phyloP scores from a whole-genome alignment of 2,797 vertebrate species.

The Pangasius krempfi region DNA sequence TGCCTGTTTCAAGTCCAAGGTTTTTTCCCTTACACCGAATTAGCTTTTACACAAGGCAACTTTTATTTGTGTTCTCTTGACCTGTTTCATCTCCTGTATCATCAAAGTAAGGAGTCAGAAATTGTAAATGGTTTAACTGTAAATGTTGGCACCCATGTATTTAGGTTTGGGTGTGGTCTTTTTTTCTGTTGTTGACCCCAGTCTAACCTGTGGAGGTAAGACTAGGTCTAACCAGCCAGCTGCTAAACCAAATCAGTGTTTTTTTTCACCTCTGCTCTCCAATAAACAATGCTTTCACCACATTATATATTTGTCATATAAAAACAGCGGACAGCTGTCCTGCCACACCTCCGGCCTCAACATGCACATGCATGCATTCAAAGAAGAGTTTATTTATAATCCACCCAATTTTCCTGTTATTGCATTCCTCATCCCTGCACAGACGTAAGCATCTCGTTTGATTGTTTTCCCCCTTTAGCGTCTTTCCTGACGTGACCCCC shows the following conservation, averaged over 20 bases:
- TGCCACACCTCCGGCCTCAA: slow-evolving; percentile 19
- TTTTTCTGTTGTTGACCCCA: neutral
- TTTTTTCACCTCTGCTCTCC: neutral
- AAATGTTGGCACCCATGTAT: neutral
- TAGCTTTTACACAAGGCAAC: neutral
- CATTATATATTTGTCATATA: neutral
- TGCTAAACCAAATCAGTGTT: neutral
- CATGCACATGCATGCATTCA: slow-evolving; percentile 34
- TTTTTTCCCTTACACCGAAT: neutral
- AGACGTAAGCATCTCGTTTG: slow-evolving; percentile 49
- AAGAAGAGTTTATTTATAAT: slow-evolving; percentile 57
- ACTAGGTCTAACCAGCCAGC: neutral
- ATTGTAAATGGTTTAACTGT: neutral
- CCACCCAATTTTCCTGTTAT: slow-evolving; percentile 60
- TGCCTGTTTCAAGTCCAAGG: too few species aligned
- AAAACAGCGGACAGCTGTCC: slow-evolving; percentile 13
- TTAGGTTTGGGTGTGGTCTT: neutral
- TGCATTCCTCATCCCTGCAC: slow-evolving; percentile 55
- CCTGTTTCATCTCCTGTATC: neutral
- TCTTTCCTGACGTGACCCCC: slow-evolving; percentile 42
- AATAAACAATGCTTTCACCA: neutral
- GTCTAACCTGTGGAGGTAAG: neutral
- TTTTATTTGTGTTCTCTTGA: neutral
- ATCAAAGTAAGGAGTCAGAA: neutral
- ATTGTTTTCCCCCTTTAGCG: slow-evolving; percentile 48